Conservation (phyloP, 2,113 vertebrate species). For the pig (Sus scrofa) region DNA sequence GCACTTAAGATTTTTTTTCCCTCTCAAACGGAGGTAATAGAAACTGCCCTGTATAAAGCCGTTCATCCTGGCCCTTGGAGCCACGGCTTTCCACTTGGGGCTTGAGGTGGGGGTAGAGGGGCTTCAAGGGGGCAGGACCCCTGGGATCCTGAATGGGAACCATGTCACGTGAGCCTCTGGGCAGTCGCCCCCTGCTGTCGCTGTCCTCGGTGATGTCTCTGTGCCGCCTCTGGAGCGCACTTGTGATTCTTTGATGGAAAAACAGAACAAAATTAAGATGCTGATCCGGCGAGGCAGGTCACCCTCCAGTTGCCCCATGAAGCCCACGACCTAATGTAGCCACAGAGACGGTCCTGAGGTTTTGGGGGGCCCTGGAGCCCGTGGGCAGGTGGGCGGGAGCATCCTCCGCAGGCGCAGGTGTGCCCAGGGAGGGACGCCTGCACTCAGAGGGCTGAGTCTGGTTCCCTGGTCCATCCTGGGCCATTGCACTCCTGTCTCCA, state of each 20-base stretch:
- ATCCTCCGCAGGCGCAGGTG: not conserved
- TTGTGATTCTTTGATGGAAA: not conserved
- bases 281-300: fast-evolving
- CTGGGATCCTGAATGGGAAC: fast-evolving
- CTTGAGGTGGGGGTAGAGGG: not conserved
- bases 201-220: not conserved
- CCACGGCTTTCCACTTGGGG: fast-evolving
- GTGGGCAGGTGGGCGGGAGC: fast-evolving
- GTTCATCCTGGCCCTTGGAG: no score
- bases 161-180: fast-evolving
- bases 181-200: fast-evolving
- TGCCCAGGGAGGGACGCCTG: fast-evolving
- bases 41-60: not conserved
- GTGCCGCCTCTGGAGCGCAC: not conserved
- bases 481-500: fast-evolving
- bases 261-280: no score
- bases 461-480: no score
- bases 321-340: fast-evolving
- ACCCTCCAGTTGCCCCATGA: fast-evolving
- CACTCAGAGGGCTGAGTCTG: not conserved
- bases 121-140: fast-evolving
- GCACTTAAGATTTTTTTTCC: not conserved
- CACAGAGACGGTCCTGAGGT: fast-evolving
- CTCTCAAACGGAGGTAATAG: not conserved
- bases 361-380: not conserved